Evolutionary conservation across 2,797 vertebrate genomes (phyloP).

Genomic region (Esox lucius): DNA sequence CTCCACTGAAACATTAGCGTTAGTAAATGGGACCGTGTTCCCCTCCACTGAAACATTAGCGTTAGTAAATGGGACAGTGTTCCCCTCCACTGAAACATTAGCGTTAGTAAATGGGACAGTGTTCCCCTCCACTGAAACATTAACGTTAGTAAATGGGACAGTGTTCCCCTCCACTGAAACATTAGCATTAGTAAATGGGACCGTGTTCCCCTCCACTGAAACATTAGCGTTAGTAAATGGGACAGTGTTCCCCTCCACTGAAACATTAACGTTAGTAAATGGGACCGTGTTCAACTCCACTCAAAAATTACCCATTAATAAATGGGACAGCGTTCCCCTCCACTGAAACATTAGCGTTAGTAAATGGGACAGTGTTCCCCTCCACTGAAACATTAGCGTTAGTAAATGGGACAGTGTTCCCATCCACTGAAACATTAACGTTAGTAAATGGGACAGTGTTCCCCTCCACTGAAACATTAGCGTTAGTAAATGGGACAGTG

Average conservation of each 20-base stretch:
- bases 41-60: neutral
- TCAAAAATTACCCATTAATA: neutral
- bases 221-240: neutral
- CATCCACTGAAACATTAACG: neutral
- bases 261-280: too few relatives aligned
- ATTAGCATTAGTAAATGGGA: too few relatives aligned
- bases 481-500: neutral
- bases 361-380: neutral
- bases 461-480: neutral
- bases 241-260: neutral
- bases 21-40: neutral
- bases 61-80: slow-evolving; percentile 1
- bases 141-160: neutral
- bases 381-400: neutral
- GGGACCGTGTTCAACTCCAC: neutral
- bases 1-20: neutral
- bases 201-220: neutral
- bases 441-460: neutral
- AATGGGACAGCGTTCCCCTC: neutral
- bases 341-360: neutral
- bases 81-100: neutral
- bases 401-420: slow-evolving; percentile 2
- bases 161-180: neutral
- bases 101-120: too few relatives aligned
- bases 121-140: neutral